Percentiles rank a stretch among this genome's conserved stretches.
phyloP scores from a whole-genome alignment of 2,113 vertebrate genomes.

The Cepphus grylle region DNA sequence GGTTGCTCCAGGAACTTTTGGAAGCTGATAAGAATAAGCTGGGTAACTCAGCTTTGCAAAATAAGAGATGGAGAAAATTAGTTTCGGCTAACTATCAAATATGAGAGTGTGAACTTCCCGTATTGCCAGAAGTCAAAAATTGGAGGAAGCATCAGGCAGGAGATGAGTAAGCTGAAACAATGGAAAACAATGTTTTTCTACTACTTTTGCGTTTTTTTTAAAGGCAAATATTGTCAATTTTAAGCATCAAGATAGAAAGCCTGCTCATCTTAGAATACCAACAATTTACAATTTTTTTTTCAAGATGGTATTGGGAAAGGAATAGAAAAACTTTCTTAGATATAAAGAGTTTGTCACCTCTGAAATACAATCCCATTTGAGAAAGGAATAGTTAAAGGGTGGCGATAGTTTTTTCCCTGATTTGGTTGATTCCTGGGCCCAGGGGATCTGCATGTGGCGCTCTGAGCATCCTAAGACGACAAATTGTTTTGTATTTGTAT shows the following conservation, averaged over 20 bases:
- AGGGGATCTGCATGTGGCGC: background rate
- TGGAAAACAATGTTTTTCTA: background rate
- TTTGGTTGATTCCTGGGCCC: background rate
- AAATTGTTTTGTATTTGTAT: background rate
- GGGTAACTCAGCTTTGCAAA: background rate
- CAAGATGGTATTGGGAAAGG: background rate
- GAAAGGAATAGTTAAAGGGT: background rate
- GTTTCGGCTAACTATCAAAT: background rate
- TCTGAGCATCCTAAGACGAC: background rate
- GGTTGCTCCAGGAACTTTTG: background rate
- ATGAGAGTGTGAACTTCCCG: fast-evolving
- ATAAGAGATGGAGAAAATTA: background rate
- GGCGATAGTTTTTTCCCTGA: background rate
- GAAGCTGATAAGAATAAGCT: background rate
- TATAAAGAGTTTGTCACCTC: background rate
- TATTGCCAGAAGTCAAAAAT: background rate
- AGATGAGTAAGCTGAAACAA: background rate
- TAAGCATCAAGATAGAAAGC: background rate
- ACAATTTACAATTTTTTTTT: background rate
- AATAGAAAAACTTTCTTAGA: background rate
- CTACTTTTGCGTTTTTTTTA: background rate
- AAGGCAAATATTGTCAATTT: background rate
- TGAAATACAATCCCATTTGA: background rate
- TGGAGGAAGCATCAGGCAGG: background rate
- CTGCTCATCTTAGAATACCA: background rate